phyloP scores from a whole-genome alignment of 2,113 vertebrate genomes.

The Thinocorus orbignyianus region DNA sequence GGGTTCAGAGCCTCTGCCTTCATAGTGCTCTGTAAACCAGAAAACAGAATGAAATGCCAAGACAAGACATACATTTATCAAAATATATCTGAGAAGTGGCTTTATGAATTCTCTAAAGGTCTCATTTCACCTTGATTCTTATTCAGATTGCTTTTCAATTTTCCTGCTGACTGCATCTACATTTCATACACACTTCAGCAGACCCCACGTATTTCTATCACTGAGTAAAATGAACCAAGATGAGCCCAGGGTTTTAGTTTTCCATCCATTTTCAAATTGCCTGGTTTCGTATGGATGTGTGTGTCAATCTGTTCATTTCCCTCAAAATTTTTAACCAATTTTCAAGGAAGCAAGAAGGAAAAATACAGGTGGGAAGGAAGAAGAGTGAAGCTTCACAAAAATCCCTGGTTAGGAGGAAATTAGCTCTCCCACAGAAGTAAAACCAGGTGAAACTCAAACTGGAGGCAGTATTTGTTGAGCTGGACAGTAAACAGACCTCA shows the following conservation, averaged over 20 bases:
- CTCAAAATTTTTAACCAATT: background rate
- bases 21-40: slow-evolving; percentile 79
- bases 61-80: background rate
- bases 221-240: background rate
- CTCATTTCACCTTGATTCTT: background rate
- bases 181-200: background rate
- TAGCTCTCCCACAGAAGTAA: background rate
- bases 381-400: background rate
- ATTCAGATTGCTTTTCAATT: background rate
- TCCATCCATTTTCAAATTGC: background rate
- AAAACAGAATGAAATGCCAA: slow-evolving; percentile 23
- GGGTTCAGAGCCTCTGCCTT: slow-evolving; percentile 94
- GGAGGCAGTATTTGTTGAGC: background rate
- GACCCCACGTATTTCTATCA: background rate
- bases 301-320: background rate
- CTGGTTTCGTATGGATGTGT: background rate
- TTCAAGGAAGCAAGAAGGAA: background rate
- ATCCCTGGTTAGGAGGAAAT: background rate
- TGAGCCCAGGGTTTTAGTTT: background rate
- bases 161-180: background rate
- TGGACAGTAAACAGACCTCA: background rate
- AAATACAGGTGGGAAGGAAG: background rate
- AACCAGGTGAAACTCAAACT: background rate
- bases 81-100: background rate
- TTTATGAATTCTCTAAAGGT: background rate